Base-by-base conservation (phyloP, 2,888 invertebrate species). In the Heteromurus nitidus region DNA sequence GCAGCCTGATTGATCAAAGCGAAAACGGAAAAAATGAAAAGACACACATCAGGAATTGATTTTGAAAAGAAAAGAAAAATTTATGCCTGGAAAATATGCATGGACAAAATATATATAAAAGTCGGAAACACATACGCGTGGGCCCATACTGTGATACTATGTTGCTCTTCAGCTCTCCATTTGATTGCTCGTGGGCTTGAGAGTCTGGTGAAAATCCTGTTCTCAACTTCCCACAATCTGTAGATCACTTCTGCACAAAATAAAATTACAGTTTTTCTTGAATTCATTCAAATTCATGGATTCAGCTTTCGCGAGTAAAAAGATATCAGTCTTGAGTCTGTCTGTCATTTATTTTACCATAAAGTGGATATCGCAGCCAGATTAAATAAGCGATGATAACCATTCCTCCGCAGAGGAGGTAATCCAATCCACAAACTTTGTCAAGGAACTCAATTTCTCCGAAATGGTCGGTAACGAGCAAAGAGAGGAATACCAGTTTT, bases 291-390 rank as follows among this genome's bases (percentile, higher is more conserved):
- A 47, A 47, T 47, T 47, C n/a, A 47, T 5, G n/a, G n/a, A 47
- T n/a, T 47, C 53, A 53, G 11, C 18, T 53, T 7, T n/a, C 18
- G 11, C 18, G n/a, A n/a, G n/a, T n/a, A n/a, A n/a, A 58, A 13
- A 7, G 20, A 44, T 28, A 18, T n/a, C n/a, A n/a, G n/a, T n/a
- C n/a, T n/a, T n/a, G n/a, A n/a, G n/a, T n/a, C n/a, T n/a, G n/a
- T n/a, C n/a, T n/a, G n/a, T n/a, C n/a, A n/a, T n/a, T n/a, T n/a
- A n/a, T n/a, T n/a, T n/a, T 74, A 76, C 76, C 76, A 24, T 68
- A 76, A 13, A 76, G 22, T 7, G 76, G 76, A 47, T 76, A 76
- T n/a, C 76, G 58, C 24, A 31, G 42, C 76, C 76, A 76, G 20
- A 76, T 67, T 11, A 31, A 58, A 60, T 68, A 76, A 0, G 76